phyloP scores from a whole-genome alignment of 2,797 vertebrate species.

The Uromys caudimaculatus region DNA sequence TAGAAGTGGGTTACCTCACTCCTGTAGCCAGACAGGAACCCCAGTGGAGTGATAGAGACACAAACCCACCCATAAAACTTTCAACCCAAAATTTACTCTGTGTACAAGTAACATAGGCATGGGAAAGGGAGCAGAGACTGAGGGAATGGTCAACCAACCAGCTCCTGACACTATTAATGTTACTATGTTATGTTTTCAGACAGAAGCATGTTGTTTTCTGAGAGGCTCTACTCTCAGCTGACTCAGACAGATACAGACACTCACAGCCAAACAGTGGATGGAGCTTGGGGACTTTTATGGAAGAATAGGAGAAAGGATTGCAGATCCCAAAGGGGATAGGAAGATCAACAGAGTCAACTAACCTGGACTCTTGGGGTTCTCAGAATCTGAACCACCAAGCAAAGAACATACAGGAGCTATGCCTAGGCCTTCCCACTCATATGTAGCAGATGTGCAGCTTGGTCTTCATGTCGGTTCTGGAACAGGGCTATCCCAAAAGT shows the following conservation, averaged over 20 bases:
- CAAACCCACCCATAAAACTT: neutral
- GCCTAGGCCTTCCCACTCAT: neutral
- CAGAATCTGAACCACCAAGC: neutral
- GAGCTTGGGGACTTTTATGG: neutral
- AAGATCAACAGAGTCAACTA: neutral
- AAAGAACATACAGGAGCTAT: neutral
- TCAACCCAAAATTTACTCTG: neutral
- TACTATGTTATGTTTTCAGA: neutral
- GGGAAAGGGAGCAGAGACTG: neutral
- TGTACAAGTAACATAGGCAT: neutral
- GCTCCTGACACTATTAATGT: neutral
- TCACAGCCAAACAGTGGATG: neutral
- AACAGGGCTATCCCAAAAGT: too few species aligned
- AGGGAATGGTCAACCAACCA: neutral
- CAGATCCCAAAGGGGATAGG: neutral
- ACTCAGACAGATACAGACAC: neutral
- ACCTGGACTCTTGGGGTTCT: neutral
- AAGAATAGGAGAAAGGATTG: neutral
- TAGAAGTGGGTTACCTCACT: neutral
- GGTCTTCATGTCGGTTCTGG: too few species aligned
- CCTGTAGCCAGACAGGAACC: neutral
- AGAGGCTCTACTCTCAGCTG: neutral
- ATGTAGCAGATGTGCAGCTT: too few species aligned
- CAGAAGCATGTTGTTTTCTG: neutral
- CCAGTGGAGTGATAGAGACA: neutral